Evolutionary conservation across 2,888 invertebrate species (phyloP), one percentile per base, ranked within the genome.

Genomic region (Deilephila elpenor): DNA sequence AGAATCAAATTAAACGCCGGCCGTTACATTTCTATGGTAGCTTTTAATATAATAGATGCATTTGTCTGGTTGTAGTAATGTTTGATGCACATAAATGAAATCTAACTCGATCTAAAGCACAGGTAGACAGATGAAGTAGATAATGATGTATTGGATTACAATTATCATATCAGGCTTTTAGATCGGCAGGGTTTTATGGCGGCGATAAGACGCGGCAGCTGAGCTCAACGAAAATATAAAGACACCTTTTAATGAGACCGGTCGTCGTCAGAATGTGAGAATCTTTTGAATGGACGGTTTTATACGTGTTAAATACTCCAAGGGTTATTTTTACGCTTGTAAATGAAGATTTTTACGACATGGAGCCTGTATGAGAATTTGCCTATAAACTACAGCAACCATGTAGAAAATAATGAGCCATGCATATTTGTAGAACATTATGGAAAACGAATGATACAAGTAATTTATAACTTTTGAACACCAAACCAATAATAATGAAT

Each of bases 131-230:
- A 88, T 87, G 84, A 81, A 82, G 79, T 79, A 81, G 89, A 89
- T 89, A 89, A 86, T 85, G 84, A 86, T 84, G 86, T 91, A 91
- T 92, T 90, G 89, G 85, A 91, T 93, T 91, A 91, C 93, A 91
- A 91, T 90, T 91, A 92, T 88, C 90, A 89, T 92, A 92, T 92
- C 93, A 84, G 84, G 78, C 80, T 81, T 17, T 84, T 83, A 87
- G 89, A 93, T 92, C 91, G 82, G 84, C 80, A 80, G 82, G 86
- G 85, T 85, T 92, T 91, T 90, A 90, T 89, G 83, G 86, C 80
- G 80, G 83, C 88, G 91, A 92, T 92, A 91, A 91, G 85, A 37
- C 56, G 85, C 77, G 87, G 88, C 92, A 92, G 91, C 90, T 92
- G 91, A 86, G 85, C 84, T 80, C 82, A 81, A 84, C 81, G 79